These are phyloP conservation scores for Platyura marginata DNA, from an alignment of 1,140 invertebrate species.

Conservation along the genomic window DNA sequence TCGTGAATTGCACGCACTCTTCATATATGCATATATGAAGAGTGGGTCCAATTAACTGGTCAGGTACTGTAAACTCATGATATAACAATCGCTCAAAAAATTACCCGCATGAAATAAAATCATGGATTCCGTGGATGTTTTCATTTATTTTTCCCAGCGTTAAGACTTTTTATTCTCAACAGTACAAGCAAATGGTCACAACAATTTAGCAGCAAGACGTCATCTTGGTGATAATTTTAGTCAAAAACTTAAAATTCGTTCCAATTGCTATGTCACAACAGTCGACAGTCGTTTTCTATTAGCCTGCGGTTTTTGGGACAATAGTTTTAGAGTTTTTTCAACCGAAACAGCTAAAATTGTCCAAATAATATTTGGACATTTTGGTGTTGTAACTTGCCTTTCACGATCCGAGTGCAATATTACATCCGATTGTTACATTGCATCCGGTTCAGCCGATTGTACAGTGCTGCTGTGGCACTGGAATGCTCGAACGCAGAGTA, in stretches of 20 bases:
- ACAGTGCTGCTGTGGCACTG: conserved; percentile 97
- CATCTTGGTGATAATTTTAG: conserved; percentile 94
- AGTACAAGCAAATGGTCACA: conserved; percentile 48
- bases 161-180: conserved; percentile 15
- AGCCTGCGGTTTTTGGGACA: conserved; percentile 99
- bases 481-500: conserved; percentile 88
- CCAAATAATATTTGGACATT: conserved; percentile 97
- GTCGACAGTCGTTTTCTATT: conserved; percentile 92
- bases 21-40: too few relatives aligned
- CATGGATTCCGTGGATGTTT: too few relatives aligned
- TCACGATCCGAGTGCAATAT: conserved; percentile 95
- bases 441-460: conserved; percentile 93
- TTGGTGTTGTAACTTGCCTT: conserved; percentile 94
- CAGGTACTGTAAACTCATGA: too few relatives aligned
- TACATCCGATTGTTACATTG: conserved; percentile 96
- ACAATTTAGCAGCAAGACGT: conserved; percentile 44
- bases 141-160: background rate
- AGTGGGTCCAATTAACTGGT: too few relatives aligned
- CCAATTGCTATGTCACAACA: conserved; percentile 92
- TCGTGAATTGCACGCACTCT: too few relatives aligned
- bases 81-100: too few relatives aligned
- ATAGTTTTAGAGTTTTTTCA: conserved; percentile 94
- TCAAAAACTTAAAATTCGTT: conserved; percentile 80
- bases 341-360: conserved; percentile 95
- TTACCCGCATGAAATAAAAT: too few relatives aligned